Evolutionary conservation across 2,888 invertebrate species (phyloP), one percentile per base, ranked within the genome.

Genomic region (Sisyra terminalis): DNA sequence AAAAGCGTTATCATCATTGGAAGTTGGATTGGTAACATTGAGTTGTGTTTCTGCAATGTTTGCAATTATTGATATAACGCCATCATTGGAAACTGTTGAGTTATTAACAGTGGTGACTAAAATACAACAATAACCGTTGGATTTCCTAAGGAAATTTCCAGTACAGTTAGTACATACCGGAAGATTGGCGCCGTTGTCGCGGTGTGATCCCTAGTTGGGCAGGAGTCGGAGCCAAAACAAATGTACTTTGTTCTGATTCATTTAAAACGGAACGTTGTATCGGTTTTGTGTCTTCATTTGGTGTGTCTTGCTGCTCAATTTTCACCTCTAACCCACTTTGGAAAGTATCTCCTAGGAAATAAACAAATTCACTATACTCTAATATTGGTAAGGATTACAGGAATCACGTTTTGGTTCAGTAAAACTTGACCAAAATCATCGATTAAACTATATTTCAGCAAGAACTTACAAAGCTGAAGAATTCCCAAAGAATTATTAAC

Each of bases 151-250:
- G n/a, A n/a, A n/a, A n/a, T n/a, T n/a, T 10, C 7, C 6, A 7
- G 6, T 11, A 34, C 38, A 44, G 40, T 41, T 39, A 38, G 47
- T 47, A 53, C 55, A 57, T 64, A 85, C 86, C 81, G 73, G 83
- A 71, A 55, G 85, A 87, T 54, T 87, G 82, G 54, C 89, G 70
- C 58, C 88, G 76, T 66, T 90, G 92, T 41, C 89, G 61, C 7
- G 90, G 90, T 30, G 90, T 89, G 49, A 81, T 74, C 39, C 93
- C 93, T 44, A 92, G 70, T 61, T 93, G 93, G 18, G 93, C 93
- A 3, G 93, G 93, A 1, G 93, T 94, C 1, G 93, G 93, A 35
- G 89, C 92, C 49, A 93, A 67, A 43, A 89, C 80, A 65, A 86
- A 85, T 50, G 29, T 38, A 17, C 18, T 14, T 31, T 43, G 37